Base-by-base conservation (phyloP, 2,797 vertebrate species). In the Ataeniobius toweri region DNA sequence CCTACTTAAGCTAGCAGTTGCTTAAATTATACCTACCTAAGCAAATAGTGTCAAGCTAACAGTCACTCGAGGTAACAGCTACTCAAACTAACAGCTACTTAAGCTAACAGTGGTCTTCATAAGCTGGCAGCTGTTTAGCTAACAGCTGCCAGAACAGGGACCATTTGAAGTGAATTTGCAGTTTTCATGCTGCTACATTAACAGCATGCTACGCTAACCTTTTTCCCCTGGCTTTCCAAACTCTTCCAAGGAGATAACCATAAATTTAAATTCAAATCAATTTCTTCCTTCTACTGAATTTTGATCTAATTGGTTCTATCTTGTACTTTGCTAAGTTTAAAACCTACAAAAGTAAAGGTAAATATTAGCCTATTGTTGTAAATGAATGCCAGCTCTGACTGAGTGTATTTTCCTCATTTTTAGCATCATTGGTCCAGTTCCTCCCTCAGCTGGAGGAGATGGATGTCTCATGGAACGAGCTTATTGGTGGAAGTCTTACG, bases 391-490 rank as follows among this genome's bases (percentile, higher is more conserved):
- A 26, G 5, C 0, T 12, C 41, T 68, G 24, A n/a, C 63, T 0
- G 36, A 13, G 16, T 39, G 63, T 22, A 56, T 24, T 8, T 3
- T 44, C 9, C 65, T 44, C n/a, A 3, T 59, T 28, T 69, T 69
- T 46, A 69, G 96, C 89, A 14, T 91, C 94, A 4, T 50, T 97
- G 80, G 90, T 98, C 72, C 95, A 90, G 0, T 95, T 94, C 77
- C 91, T 97, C 31, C 92, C 95, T 46, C 93, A 94, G 78, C 85
- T 97, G 92, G 96, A 98, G 91, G 95, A 97, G 87, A 39, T 97
- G 83, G 95, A 95, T 73, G 76, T 98, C 71, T 98, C 97, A 70
- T 99, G 97, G 97, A 98, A 98, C 77, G 91, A 96, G 74, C 93
- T 94, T 80, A 86, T 97, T 77, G 96, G 97, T 28, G 96, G 97